Evolutionary conservation across 2,888 invertebrate genomes (phyloP).

Genomic region (Campoplex nolae): DNA sequence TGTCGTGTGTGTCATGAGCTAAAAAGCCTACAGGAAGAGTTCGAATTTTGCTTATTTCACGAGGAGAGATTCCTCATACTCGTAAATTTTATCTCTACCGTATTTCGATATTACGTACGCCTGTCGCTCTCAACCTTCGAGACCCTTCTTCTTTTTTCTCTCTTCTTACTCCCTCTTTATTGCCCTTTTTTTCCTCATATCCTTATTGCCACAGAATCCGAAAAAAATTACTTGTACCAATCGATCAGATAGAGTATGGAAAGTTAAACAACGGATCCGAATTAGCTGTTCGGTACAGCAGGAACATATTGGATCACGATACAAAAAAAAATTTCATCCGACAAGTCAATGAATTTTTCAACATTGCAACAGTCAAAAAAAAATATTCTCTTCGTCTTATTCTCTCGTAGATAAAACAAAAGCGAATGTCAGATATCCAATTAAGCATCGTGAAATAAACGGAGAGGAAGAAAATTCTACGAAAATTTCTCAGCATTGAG

Average conservation of each 20-base stretch:
- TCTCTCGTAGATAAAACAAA: not conserved
- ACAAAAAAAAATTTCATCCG: not conserved
- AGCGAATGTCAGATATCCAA: not conserved
- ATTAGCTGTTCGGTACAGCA: not conserved
- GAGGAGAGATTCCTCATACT: conserved; percentile 8
- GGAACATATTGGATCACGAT: not conserved
- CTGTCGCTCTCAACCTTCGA: conserved; percentile 20
- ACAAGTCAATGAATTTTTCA: not conserved
- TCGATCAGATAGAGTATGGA: not conserved
- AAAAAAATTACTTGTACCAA: not conserved
- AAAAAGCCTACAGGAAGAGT: conserved; percentile 29
- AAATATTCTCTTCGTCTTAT: not conserved
- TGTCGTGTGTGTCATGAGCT: conserved; percentile 1
- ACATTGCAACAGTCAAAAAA: not conserved
- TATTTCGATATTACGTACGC: conserved; percentile 23
- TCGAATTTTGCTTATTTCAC: conserved; percentile 55
- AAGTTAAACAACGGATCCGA: not conserved
- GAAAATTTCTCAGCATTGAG: not conserved
- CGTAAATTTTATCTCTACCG: conserved; percentile 53
- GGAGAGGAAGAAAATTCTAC: not conserved
- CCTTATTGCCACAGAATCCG: not conserved
- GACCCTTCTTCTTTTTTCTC: not conserved
- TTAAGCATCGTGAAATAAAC: not conserved
- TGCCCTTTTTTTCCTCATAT: not conserved
- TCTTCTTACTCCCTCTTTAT: not conserved